A percentile compares a stretch with the other conserved stretches of the same genome.
Evolutionary conservation across 2,797 vertebrate genomes (phyloP).

Genomic region (Hirundo rustica): DNA sequence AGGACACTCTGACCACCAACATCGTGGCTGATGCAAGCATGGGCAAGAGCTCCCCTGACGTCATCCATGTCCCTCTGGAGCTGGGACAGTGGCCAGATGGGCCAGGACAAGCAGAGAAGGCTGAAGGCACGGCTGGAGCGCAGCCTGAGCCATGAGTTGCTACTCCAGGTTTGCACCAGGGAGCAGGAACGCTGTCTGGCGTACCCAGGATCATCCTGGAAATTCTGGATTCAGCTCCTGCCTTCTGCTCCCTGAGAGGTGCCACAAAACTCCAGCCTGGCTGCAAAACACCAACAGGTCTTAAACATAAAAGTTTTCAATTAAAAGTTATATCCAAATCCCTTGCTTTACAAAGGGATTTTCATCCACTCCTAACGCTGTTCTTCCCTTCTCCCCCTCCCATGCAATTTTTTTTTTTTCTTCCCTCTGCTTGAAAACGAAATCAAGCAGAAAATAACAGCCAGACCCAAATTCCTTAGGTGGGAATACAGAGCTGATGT

Average conservation of each 20-base stretch:
- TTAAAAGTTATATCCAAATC: neutral
- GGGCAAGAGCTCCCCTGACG: neutral
- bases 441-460: neutral
- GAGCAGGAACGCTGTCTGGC: fast-evolving
- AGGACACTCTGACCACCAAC: neutral
- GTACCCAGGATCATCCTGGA: fast-evolving
- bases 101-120: neutral
- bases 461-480: neutral
- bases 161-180: neutral
- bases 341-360: neutral
- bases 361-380: neutral
- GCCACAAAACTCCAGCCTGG: neutral
- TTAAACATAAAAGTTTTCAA: neutral
- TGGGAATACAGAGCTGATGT: neutral
- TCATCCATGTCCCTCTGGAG: neutral
- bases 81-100: neutral
- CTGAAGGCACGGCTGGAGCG: neutral
- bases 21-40: fast-evolving
- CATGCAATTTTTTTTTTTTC: neutral
- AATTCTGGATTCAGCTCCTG: neutral
- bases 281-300: neutral
- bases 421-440: neutral
- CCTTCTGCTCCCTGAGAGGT: neutral
- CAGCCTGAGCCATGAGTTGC: neutral
- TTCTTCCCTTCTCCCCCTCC: neutral